Conservation (phyloP, 2,113 vertebrate genomes). For the Sorex araneus region DNA sequence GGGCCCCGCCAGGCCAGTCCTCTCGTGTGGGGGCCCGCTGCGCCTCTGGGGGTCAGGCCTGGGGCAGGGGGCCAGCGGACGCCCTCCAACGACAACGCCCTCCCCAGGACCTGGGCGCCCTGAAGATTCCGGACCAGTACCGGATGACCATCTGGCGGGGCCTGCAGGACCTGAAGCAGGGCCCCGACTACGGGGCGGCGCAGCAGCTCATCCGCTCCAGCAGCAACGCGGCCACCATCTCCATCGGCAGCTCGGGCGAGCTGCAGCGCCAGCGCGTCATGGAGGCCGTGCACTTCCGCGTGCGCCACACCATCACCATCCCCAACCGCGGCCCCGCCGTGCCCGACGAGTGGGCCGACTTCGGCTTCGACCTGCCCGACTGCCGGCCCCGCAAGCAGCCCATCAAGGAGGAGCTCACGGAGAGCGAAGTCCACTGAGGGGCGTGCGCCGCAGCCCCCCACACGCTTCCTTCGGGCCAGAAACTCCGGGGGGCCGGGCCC, state of each 20-base stretch:
- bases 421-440: constrained; percentile 93
- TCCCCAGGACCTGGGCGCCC: constrained; percentile 94
- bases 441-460: neutral
- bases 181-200: constrained; percentile 90
- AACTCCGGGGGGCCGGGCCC: neutral
- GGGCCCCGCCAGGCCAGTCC: no score
- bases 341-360: constrained; percentile 97
- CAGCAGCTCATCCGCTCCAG: constrained; percentile 96
- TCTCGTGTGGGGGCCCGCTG: neutral
- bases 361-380: constrained; percentile 99
- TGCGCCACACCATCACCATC: constrained; percentile 99
- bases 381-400: constrained; percentile 95
- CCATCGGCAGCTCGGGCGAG: constrained; percentile 93
- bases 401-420: constrained; percentile 98
- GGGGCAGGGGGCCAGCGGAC: neutral
- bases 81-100: neutral
- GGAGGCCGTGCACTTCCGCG: constrained; percentile 98
- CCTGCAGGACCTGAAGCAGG: constrained; percentile 97
- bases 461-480: neutral
- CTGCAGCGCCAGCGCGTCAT: constrained; percentile 98
- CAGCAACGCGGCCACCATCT: constrained; percentile 94
- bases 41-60: no score
- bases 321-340: constrained; percentile 90
- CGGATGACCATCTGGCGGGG: constrained; percentile 96
- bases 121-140: constrained; percentile 99